phyloP scores from a whole-genome alignment of 2,113 vertebrate genomes.

The Antigone vipio region DNA sequence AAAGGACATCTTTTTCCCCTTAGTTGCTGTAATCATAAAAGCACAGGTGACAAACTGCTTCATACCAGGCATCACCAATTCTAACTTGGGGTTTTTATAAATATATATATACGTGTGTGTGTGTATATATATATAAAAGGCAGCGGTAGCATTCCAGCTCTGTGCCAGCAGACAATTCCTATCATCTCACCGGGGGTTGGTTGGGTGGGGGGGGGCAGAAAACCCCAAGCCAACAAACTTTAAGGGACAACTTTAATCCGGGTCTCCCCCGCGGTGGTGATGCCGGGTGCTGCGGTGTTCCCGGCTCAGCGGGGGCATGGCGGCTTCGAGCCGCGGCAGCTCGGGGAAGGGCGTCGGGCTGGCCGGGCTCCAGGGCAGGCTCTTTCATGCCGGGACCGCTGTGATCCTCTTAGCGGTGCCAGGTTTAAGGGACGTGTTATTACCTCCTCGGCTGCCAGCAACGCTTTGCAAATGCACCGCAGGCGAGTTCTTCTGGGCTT shows the following conservation, averaged over 20 bases:
- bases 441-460: not conserved
- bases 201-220: not conserved
- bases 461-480: not conserved
- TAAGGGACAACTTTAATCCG: constrained; percentile 1
- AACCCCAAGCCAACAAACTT: not conserved
- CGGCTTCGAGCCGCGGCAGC: not conserved
- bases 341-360: not conserved
- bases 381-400: fast-evolving
- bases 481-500: not conserved
- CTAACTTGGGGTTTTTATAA: not conserved
- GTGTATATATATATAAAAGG: not conserved
- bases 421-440: not conserved
- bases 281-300: not conserved
- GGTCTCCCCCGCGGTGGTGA: not conserved
- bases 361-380: not conserved
- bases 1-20: constrained; percentile 76
- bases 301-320: not conserved
- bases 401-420: not conserved
- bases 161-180: not conserved
- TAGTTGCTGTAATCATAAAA: constrained; percentile 72
- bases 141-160: not conserved
- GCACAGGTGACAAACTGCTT: constrained; percentile 76
- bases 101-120: not conserved
- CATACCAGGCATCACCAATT: constrained; percentile 48
- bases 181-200: not conserved